Evolutionary conservation across 2,113 vertebrate species (phyloP).

Genomic region (Perccottus glenii): DNA sequence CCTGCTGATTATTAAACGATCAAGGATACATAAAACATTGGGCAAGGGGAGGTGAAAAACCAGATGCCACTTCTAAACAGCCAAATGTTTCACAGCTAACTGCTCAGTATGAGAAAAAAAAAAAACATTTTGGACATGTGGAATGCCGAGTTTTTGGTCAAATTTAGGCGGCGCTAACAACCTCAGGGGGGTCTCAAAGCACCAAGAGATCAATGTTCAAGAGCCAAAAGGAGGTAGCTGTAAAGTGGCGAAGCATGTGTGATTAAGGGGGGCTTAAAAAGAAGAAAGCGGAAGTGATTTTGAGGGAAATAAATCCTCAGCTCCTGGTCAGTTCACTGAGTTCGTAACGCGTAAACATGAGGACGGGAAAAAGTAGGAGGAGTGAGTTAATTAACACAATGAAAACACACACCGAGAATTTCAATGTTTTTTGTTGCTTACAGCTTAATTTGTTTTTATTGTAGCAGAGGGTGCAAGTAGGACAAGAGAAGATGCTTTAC

Average conservation of each 20-base stretch:
- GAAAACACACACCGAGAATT: constrained; percentile 68
- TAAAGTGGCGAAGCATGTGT: constrained; percentile 47
- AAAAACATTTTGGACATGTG: constrained; percentile 26
- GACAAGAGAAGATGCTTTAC: constrained; percentile 39
- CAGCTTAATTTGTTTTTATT: constrained; percentile 63
- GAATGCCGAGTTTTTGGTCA: constrained; percentile 33
- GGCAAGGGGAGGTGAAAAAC: constrained; percentile 40
- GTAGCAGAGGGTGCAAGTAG: constrained; percentile 19
- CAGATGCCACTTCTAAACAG: constrained; percentile 34
- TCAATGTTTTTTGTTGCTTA: constrained; percentile 57
- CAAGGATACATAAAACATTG: constrained; percentile 38
- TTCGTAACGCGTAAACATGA: constrained; percentile 64
- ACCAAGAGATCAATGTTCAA: constrained; percentile 48
- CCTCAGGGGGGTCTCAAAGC: constrained; percentile 9
- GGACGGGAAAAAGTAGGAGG: constrained; percentile 19
- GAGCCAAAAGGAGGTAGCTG: constrained; percentile 38
- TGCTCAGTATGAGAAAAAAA: background rate
- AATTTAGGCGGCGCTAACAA: constrained; percentile 46
- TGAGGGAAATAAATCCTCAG: constrained; percentile 60
- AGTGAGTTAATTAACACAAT: constrained; percentile 69
- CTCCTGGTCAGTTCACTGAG: constrained; percentile 61
- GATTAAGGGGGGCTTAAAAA: constrained; percentile 44
- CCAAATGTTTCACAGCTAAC: constrained; percentile 16
- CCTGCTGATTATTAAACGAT: constrained; percentile 45
- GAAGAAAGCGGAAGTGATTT: constrained; percentile 66